A percentile compares a stretch with the other conserved stretches of the same genome.
These are phyloP conservation scores for Pyrrhosoma nymphula DNA, from an alignment of 2,888 invertebrate genomes.

Conservation along the genomic window DNA sequence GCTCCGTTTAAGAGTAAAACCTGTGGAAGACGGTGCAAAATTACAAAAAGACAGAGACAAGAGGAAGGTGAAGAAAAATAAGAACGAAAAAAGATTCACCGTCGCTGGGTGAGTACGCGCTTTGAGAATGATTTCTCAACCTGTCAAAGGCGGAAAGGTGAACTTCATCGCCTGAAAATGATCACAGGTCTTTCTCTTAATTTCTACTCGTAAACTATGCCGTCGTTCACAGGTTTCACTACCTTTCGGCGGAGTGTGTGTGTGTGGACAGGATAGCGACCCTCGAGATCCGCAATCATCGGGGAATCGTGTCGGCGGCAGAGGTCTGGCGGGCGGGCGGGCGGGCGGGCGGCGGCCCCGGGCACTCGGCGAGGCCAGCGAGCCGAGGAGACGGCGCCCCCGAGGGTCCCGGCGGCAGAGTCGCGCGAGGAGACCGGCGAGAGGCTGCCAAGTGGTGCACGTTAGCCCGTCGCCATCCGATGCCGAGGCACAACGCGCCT, in stretches of 20 bases:
- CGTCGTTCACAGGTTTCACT: conserved; percentile 11
- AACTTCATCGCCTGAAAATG: not conserved
- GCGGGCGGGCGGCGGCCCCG: not conserved
- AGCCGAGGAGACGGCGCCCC: not conserved
- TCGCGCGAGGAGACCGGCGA: not conserved
- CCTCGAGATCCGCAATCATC: not conserved
- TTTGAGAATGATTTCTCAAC: not conserved
- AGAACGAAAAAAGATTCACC: not conserved
- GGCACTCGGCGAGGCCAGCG: not conserved
- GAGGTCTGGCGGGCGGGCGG: not conserved
- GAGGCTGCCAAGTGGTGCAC: not conserved
- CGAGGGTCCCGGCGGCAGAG: not conserved
- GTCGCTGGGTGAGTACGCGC: not conserved
- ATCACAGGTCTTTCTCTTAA: not conserved
- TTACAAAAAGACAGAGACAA: not conserved
- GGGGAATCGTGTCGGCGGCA: not conserved
- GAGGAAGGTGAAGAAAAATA: not conserved
- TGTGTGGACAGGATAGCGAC: not conserved
- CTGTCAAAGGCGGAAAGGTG: not conserved
- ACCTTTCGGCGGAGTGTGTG: not conserved
- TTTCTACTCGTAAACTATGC: not conserved
- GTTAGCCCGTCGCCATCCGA: no score
- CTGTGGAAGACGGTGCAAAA: not conserved
- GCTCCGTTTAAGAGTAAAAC: not conserved
- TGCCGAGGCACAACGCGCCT: not conserved